phyloP scores from a whole-genome alignment of 2,888 invertebrate genomes.

The Orchestes rusci region DNA sequence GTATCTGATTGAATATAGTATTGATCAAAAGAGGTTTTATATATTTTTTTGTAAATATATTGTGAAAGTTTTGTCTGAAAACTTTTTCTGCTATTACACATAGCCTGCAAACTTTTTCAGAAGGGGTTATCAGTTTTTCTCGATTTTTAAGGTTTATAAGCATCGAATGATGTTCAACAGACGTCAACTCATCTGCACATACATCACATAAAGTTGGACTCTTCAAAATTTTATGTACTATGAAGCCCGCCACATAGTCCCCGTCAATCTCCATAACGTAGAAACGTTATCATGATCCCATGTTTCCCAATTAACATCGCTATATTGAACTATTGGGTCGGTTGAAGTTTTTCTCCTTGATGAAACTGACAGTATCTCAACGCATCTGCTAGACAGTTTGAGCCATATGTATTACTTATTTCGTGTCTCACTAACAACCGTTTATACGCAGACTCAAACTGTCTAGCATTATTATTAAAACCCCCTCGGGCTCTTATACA shows the following conservation, averaged over 20 bases:
- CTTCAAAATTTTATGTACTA: too few species aligned
- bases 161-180: too few species aligned
- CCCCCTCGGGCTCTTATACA: constrained; percentile 22
- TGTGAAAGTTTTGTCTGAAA: too few species aligned
- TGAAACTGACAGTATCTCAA: constrained; percentile 5
- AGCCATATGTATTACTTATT: constrained; percentile 4
- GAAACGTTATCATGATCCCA: constrained; percentile 3
- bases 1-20: background rate
- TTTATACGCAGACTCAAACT: constrained; percentile 21
- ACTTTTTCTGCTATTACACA: background rate
- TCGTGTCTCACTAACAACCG: background rate
- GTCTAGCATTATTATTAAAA: constrained; percentile 25
- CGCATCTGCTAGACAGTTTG: constrained; percentile 8
- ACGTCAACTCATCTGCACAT: background rate
- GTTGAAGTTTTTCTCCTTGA: constrained; percentile 1
- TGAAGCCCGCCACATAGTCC: too few species aligned
- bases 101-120: background rate
- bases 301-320: background rate
- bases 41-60: background rate
- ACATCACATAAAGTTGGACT: background rate
- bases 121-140: too few species aligned
- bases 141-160: too few species aligned
- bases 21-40: background rate
- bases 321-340: constrained; percentile 3
- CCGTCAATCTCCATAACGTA: background rate